These are phyloP conservation scores for Epinephelus moara DNA, from an alignment of 2,113 vertebrate species.

Conservation along the genomic window DNA sequence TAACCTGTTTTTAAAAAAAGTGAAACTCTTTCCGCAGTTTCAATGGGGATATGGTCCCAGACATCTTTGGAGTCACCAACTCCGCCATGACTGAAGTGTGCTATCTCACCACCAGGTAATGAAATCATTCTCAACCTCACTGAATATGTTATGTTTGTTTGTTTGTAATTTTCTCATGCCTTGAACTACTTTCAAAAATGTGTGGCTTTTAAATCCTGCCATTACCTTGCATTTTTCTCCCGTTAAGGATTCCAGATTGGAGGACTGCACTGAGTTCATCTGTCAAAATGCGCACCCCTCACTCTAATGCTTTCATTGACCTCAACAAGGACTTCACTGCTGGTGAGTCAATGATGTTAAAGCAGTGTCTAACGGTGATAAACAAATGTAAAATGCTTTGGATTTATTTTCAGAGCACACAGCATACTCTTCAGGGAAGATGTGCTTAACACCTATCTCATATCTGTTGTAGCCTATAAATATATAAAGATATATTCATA, in stretches of 20 bases:
- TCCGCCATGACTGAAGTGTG: slow-evolving; percentile 84
- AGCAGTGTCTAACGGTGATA: neutral
- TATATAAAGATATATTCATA: neutral
- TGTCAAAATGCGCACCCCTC: slow-evolving; percentile 86
- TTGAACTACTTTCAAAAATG: neutral
- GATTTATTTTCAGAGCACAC: neutral
- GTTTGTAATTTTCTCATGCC: neutral
- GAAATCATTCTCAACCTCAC: neutral
- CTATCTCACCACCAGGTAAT: slow-evolving; percentile 84
- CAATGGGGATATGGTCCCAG: slow-evolving; percentile 97
- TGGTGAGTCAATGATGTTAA: slow-evolving; percentile 85
- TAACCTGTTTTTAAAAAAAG: neutral
- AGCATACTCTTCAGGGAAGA: neutral
- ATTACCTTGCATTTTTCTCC: slow-evolving; percentile 24
- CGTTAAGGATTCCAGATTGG: slow-evolving; percentile 85
- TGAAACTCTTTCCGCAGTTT: slow-evolving; percentile 85
- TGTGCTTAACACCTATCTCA: neutral
- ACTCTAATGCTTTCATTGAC: slow-evolving; percentile 96
- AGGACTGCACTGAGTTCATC: slow-evolving; percentile 79
- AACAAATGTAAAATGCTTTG: neutral
- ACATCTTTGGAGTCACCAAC: slow-evolving; percentile 89
- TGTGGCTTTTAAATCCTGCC: neutral
- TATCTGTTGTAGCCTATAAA: neutral
- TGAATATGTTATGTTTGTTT: neutral
- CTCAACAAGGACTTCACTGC: slow-evolving; percentile 95